phyloP scores from a whole-genome alignment of 2,113 vertebrate species.

The Zeus faber region DNA sequence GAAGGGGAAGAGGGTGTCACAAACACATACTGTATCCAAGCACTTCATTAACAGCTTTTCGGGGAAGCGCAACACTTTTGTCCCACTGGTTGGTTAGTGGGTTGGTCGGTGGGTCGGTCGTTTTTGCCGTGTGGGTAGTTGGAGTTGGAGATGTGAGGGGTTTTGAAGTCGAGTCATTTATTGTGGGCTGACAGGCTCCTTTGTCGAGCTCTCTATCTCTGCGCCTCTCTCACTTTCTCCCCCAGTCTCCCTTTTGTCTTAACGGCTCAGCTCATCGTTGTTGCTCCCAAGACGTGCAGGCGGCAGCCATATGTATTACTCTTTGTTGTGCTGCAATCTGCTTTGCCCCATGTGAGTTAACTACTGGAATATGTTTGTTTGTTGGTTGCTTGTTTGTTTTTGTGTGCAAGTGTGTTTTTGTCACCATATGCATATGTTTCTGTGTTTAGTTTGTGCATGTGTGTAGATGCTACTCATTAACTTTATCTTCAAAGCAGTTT shows the following conservation, averaged over 20 bases:
- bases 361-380: neutral
- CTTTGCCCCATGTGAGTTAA: conserved; percentile 4
- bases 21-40: conserved; percentile 35
- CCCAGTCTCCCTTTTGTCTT: conserved; percentile 30
- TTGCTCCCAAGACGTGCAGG: conserved; percentile 45
- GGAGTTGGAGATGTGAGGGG: conserved; percentile 53
- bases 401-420: no score
- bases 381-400: conserved; percentile 26
- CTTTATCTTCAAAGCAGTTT: conserved; percentile 55
- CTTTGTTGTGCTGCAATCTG: conserved; percentile 35
- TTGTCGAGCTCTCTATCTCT: conserved; percentile 16
- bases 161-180: conserved; percentile 72
- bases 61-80: conserved; percentile 35
- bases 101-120: no score
- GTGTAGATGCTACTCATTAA: conserved; percentile 10
- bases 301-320: conserved; percentile 46
- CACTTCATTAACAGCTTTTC: conserved; percentile 61
- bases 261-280: no score
- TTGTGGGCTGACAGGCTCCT: conserved; percentile 58
- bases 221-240: conserved; percentile 12
- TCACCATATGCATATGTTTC: neutral
- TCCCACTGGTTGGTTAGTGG: conserved; percentile 44
- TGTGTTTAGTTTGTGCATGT: conserved; percentile 17
- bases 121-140: neutral
- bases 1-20: conserved; percentile 37